phyloP scores from a whole-genome alignment of 2,113 vertebrate genomes.

The Vombatus ursinus region DNA sequence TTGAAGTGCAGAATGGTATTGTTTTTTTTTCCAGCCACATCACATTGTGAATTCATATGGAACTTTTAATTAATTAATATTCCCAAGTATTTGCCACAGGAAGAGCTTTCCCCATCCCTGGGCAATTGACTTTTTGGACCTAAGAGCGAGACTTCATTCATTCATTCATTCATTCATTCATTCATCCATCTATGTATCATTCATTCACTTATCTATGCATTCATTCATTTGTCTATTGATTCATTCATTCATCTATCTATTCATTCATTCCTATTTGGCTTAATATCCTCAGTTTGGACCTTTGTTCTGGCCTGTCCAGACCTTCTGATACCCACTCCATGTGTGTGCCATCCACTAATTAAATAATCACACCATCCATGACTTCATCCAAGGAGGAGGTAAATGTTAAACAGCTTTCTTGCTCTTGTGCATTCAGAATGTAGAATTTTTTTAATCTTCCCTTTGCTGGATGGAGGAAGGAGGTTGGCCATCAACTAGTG shows the following conservation, averaged over 20 bases:
- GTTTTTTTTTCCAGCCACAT: background rate
- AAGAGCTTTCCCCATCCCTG: background rate
- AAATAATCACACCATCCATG: background rate
- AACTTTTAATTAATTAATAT: background rate
- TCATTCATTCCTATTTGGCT: background rate
- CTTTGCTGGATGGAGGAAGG: background rate
- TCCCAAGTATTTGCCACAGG: background rate
- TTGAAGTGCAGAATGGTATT: background rate
- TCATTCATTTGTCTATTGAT: too few relatives aligned
- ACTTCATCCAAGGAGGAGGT: background rate
- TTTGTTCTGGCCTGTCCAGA: background rate
- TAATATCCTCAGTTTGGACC: background rate
- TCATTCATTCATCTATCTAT: too few relatives aligned
- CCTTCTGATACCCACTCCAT: background rate
- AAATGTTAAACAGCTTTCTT: background rate
- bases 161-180: too few relatives aligned
- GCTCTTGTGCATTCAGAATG: background rate
- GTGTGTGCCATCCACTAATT: background rate
- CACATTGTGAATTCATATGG: background rate
- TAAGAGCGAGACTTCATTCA: background rate
- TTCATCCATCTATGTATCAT: too few relatives aligned
- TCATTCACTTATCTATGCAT: too few relatives aligned
- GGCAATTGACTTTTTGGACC: background rate
- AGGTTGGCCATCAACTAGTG: background rate
- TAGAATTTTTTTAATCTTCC: conserved; percentile 42